Evolutionary conservation across 2,888 invertebrate genomes (phyloP), one percentile per base, ranked within the genome.

Genomic region (Drosophila colorata): DNA sequence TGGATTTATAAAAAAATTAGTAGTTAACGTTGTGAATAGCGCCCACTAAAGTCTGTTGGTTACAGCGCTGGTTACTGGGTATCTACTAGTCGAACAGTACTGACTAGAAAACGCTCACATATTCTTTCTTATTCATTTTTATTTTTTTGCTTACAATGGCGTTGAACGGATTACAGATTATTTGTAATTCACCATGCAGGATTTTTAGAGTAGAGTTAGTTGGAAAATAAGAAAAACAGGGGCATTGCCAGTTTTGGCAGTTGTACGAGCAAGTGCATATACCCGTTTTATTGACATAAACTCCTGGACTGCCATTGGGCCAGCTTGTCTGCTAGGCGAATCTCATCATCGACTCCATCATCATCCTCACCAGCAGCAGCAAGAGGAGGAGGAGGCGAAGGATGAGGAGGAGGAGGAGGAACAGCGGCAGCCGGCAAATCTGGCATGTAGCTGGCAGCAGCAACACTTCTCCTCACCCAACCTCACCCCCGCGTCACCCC

Each of bases 231-330:
- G 2, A 9, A 9, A 28, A 28, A 28, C 8, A 9, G 9, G 2
- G 8, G 28, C n/a, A n/a, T n/a, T n/a, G n/a, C n/a, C 25, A 25
- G 25, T 25, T 25, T 18, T 43, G 14, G 1, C 13, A 11, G 11
- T 38, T 53, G 4, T 6, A 18, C 40, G n/a, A 8, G 1, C 2
- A 20, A 59, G 35, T n/a, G 5, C 9, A 28, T 53, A 53, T 41
- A 13, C 46, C 64, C 52, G 3, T 1, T 7, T 40, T 13, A 40
- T 56, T 43, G 44, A 43, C 20, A 59, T 41, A 16, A 40, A 46
- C 58, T 65, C 44, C 64, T 71, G 72, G 72, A n/a, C 65, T 58
- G 28, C 35, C 40, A 68, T 61, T 67, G 56, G 68, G 48, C 64
- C 48, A 71, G 25, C 65, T 13, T 44, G 33, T 40, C 47, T 64